Evolutionary conservation across 1,140 invertebrate genomes (phyloP).

Genomic region (Bombus terrestris): DNA sequence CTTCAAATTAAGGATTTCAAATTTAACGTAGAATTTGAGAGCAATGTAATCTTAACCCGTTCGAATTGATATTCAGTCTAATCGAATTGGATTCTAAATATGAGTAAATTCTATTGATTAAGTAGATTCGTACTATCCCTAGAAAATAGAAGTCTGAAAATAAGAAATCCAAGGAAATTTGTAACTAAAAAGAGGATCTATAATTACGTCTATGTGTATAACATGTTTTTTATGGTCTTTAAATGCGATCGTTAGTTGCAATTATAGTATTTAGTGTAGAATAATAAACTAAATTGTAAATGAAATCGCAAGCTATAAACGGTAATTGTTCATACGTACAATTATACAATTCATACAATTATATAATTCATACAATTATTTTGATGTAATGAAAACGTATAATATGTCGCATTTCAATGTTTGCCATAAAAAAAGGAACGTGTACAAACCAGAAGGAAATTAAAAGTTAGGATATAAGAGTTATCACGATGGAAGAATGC

Average conservation of each 20-base stretch:
- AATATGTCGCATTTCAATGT: background rate
- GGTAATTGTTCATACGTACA: background rate
- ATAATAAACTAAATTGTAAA: background rate
- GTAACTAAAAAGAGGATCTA: background rate
- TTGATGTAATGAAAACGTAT: background rate
- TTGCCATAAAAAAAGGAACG: background rate
- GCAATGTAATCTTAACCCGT: background rate
- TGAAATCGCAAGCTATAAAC: background rate
- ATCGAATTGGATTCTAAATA: background rate
- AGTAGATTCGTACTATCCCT: background rate
- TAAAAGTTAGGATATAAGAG: slow-evolving; percentile 18
- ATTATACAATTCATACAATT: background rate
- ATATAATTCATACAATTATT: too few relatives aligned
- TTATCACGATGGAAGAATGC: slow-evolving; percentile 41
- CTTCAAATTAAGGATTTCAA: background rate
- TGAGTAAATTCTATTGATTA: background rate
- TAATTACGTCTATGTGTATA: too few relatives aligned
- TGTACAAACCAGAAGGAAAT: slow-evolving; percentile 6
- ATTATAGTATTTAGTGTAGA: background rate
- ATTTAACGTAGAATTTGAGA: background rate
- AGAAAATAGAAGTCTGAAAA: background rate
- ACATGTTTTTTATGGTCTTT: too few relatives aligned
- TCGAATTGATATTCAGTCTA: background rate
- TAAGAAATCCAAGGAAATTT: background rate
- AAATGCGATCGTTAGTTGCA: background rate